Percentiles rank a stretch among this genome's conserved stretches.
phyloP scores from a whole-genome alignment of 2,888 invertebrate genomes.

The Eupithecia pulchellata region DNA sequence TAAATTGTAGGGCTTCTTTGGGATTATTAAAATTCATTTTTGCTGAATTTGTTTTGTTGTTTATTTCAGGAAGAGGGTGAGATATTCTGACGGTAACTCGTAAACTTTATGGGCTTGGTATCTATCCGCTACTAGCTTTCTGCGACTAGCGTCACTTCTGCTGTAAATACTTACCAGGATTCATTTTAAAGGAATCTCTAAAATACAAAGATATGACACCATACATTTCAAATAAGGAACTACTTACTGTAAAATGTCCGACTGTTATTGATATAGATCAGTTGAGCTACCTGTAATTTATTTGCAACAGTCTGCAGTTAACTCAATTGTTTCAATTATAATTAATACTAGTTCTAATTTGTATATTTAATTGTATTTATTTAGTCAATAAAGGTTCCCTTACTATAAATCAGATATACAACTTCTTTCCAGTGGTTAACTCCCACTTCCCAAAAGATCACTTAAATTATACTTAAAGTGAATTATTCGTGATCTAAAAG shows the following conservation, averaged over 20 bases:
- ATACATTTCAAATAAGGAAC: no score
- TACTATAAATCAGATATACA: not conserved
- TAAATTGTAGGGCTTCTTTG: slow-evolving; percentile 35
- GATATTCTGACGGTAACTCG: not conserved
- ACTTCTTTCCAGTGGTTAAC: not conserved
- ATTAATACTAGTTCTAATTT: not conserved
- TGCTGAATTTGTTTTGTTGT: slow-evolving; percentile 26
- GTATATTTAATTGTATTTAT: no score
- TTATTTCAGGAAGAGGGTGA: slow-evolving; percentile 23
- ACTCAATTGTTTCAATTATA: no score
- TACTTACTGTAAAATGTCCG: no score
- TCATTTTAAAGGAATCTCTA: not conserved
- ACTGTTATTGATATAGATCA: no score
- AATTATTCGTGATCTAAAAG: slow-evolving; percentile 29
- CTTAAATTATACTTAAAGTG: slow-evolving; percentile 24
- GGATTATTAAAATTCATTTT: slow-evolving; percentile 38
- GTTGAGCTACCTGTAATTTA: no score
- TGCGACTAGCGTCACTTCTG: not conserved
- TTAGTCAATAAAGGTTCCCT: no score
- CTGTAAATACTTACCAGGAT: not conserved
- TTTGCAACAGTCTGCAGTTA: no score
- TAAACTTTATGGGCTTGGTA: not conserved
- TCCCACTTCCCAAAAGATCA: not conserved
- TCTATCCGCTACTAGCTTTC: not conserved
- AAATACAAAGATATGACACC: not conserved